phyloP scores from a whole-genome alignment of 2,888 invertebrate species.

The Adelphocoris suturalis region DNA sequence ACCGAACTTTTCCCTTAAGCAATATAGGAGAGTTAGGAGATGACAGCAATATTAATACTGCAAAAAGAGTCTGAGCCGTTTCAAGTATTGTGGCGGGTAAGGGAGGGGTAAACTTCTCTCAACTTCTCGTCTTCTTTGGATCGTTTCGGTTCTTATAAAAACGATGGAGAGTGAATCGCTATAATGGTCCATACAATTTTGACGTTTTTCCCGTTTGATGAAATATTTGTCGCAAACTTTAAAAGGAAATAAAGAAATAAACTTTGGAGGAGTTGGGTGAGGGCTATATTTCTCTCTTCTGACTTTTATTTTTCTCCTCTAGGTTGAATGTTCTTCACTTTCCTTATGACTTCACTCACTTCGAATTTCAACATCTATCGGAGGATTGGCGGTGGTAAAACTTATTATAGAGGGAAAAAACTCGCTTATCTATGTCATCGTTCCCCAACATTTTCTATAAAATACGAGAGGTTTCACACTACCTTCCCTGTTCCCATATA shows the following conservation, averaged over 20 bases:
- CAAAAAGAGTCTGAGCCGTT: slow-evolving; percentile 1
- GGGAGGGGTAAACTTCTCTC: neutral
- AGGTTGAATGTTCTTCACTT: neutral
- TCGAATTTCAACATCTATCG: neutral
- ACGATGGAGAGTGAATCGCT: neutral
- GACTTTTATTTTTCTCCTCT: neutral
- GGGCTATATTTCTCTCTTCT: neutral
- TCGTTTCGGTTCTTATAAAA: slow-evolving; percentile 19
- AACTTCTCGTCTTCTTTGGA: slow-evolving; percentile 15
- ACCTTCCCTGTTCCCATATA: no score
- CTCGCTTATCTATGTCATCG: no score
- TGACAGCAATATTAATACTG: slow-evolving; percentile 13
- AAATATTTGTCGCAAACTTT: slow-evolving; percentile 18
- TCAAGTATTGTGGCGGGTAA: neutral
- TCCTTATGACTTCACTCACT: neutral
- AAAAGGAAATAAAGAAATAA: slow-evolving; percentile 15
- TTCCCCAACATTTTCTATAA: no score
- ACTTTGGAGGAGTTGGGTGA: neutral
- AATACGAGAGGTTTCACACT: no score
- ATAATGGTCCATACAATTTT: slow-evolving; percentile 36
- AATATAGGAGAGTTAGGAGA: neutral
- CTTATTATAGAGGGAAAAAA: no score
- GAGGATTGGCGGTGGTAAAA: neutral
- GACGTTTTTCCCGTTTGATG: slow-evolving; percentile 27
- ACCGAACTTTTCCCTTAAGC: neutral